Conservation (phyloP, 2,113 vertebrate genomes). For the Alaudala cheleensis region DNA sequence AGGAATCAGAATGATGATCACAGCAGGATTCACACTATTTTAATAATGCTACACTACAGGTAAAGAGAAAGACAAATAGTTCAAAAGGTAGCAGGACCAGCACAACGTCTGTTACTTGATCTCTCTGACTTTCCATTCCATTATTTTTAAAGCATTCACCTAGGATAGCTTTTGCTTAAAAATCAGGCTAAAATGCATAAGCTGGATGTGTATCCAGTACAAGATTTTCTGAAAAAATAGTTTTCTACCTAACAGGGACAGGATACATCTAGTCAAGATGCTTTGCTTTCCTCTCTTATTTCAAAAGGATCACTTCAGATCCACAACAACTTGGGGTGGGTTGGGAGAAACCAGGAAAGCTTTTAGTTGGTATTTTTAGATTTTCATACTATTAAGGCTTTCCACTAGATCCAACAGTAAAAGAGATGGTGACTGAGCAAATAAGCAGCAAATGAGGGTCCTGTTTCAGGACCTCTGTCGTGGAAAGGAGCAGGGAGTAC, state of each 20-base stretch:
- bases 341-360: not conserved
- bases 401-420: not conserved
- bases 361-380: not conserved
- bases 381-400: not conserved
- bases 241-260: not conserved
- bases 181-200: not conserved
- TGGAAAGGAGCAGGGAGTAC: not conserved
- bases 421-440: not conserved
- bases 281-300: not conserved
- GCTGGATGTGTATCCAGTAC: not conserved
- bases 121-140: not conserved
- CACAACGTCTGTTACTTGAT: not conserved
- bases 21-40: not conserved
- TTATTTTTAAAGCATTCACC: not conserved
- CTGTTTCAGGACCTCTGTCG: not conserved
- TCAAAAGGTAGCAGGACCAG: not conserved
- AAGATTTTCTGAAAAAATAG: not conserved
- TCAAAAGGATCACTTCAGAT: not conserved
- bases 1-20: not conserved
- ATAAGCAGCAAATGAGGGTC: not conserved
- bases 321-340: not conserved
- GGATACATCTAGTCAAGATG: not conserved
- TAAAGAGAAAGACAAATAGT: not conserved
- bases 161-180: not conserved
- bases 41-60: not conserved